Base-by-base conservation (phyloP, 2,888 invertebrate genomes). In the Orchesellides sinensis region DNA sequence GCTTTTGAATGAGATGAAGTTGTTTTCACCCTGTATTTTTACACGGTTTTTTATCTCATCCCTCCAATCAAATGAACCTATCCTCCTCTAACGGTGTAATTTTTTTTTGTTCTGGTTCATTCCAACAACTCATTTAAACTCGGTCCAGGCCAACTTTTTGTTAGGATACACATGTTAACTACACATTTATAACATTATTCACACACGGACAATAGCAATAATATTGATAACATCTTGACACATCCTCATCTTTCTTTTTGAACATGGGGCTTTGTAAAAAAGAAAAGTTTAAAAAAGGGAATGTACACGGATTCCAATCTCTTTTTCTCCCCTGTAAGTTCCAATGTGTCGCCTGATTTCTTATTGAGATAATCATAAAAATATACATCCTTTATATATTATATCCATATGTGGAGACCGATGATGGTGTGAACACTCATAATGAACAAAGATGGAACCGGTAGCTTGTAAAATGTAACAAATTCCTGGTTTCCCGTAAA, bases 401-500 rank as follows among this genome's bases (percentile, higher is more conserved):
- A 8, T 40, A 12, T 23, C 21, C 10, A 35, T 40, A 35, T 63
- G 40, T 12, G 10, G 12, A 52, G 52, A 17, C 17, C 52, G 21
- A 47, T 47, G 40, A 12, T 59, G 59, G 59, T 59, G 59, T 59
- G 59, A 59, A 59, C 59, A 49, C n/a, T 17, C 8, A 59, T 21
- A 17, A 59, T 17, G 4, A 17, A 21, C 21, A 17, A 21, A 14
- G 23, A 25, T 1, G 0, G 32, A 35, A 56, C 45, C 75, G 12
- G 66, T 47, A 69, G 69, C 78, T 69, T 69, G 47, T 32, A 49
- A 69, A 68, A 69, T 8, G 68, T 17, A 78, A 59, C 69, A 69
- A 78, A 78, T 69, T 69, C 69, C 54, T n/a, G n/a, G 23, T 65
- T 45, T 19, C n/a, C n/a, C n/a, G n/a, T n/a, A n/a, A n/a, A n/a